Evolutionary conservation across 2,888 invertebrate genomes (phyloP).

Genomic region (Thereva nobilitata): DNA sequence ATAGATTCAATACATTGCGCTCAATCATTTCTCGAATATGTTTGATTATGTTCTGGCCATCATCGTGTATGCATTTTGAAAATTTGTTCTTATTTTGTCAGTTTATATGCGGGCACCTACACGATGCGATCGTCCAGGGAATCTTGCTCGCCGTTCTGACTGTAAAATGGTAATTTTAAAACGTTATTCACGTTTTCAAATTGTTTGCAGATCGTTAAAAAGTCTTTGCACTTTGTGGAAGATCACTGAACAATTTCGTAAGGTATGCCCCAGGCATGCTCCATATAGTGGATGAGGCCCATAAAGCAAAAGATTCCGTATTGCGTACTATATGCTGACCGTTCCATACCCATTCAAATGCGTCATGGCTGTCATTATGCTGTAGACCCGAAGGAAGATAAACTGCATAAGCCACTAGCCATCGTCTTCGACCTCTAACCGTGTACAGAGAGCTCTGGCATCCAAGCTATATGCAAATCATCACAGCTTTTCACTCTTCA

Average conservation of each 20-base stretch:
- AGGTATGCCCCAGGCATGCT: constrained; percentile 1
- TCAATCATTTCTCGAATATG: constrained; percentile 26
- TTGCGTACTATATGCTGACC: constrained; percentile 18
- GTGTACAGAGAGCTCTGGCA: not conserved
- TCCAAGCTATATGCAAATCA: constrained; percentile 22
- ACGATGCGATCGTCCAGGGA: constrained; percentile 13
- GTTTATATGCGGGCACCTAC: constrained; percentile 16
- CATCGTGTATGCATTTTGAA: not conserved
- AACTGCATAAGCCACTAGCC: constrained; percentile 17
- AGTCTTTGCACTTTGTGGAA: not conserved
- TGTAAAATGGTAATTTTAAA: constrained; percentile 20
- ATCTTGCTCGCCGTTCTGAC: constrained; percentile 6
- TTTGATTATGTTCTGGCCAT: constrained; percentile 13
- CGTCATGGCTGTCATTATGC: constrained; percentile 26
- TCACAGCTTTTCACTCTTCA: not conserved
- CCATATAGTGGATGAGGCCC: not conserved
- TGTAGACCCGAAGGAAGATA: constrained; percentile 18
- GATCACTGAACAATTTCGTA: constrained; percentile 7
- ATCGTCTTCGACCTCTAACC: constrained; percentile 21
- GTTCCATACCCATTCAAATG: constrained; percentile 3
- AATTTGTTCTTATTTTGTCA: not conserved
- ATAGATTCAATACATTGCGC: constrained; percentile 24
- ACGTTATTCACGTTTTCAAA: constrained; percentile 24
- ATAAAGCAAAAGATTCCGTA: constrained; percentile 19
- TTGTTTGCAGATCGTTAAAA: constrained; percentile 28